phyloP scores from a whole-genome alignment of 2,797 vertebrate species.

The Propithecus perrieri region DNA sequence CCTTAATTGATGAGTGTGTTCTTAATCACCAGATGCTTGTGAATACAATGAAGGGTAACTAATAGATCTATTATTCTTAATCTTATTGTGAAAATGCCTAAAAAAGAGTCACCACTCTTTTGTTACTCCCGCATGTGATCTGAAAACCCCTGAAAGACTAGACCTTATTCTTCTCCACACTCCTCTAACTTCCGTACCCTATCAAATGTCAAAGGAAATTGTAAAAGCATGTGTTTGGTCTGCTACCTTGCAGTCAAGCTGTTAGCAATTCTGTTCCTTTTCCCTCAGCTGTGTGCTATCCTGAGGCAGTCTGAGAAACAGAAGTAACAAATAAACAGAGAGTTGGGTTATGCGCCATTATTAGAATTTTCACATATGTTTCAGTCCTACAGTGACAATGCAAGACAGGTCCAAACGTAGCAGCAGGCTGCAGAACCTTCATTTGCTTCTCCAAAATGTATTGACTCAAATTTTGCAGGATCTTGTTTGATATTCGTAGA shows the following conservation, averaged over 20 bases:
- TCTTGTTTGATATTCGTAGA: slow-evolving; percentile 18
- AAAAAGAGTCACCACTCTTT: slow-evolving; percentile 72
- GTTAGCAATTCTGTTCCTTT: slow-evolving; percentile 9
- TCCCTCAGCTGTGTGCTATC: not conserved
- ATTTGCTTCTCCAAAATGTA: not conserved
- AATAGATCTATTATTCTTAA: slow-evolving; percentile 82
- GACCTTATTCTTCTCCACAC: slow-evolving; percentile 57
- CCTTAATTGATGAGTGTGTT: slow-evolving; percentile 84
- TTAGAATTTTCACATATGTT: slow-evolving; percentile 47
- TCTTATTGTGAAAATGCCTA: slow-evolving; percentile 78
- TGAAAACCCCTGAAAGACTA: slow-evolving; percentile 33
- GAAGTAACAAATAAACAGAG: slow-evolving; percentile 56
- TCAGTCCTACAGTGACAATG: not conserved
- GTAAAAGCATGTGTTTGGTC: slow-evolving; percentile 52
- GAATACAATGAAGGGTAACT: slow-evolving; percentile 85
- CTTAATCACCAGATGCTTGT: slow-evolving; percentile 86
- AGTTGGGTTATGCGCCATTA: not conserved
- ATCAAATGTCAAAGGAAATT: slow-evolving; percentile 55
- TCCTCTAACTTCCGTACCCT: slow-evolving; percentile 18
- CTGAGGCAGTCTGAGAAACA: slow-evolving; percentile 42
- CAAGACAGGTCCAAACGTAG: slow-evolving; percentile 24
- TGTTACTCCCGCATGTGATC: slow-evolving; percentile 40
- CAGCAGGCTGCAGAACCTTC: not conserved
- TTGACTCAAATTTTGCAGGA: slow-evolving; percentile 27
- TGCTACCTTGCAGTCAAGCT: slow-evolving; percentile 61